phyloP scores from a whole-genome alignment of 1,140 invertebrate species.

The Chrysopa pallens region DNA sequence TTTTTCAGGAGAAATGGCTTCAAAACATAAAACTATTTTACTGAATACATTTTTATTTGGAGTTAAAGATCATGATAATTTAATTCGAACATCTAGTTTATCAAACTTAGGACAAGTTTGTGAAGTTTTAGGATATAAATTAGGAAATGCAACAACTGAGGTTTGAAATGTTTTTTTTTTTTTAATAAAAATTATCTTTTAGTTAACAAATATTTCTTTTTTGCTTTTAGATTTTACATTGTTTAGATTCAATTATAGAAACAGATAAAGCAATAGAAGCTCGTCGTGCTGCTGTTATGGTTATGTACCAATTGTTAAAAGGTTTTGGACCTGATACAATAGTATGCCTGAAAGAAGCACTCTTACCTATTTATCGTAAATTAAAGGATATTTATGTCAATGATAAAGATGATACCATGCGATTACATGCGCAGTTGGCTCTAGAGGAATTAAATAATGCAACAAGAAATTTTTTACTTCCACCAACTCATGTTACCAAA shows the following conservation, averaged over 20 bases:
- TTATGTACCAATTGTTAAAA: slow-evolving; percentile 48
- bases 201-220: slow-evolving; percentile 6
- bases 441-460: slow-evolving; percentile 57
- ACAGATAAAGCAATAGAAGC: slow-evolving; percentile 51
- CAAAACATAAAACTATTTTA: slow-evolving; percentile 46
- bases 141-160: slow-evolving; percentile 53
- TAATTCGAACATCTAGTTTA: slow-evolving; percentile 64
- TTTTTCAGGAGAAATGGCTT: slow-evolving; percentile 50
- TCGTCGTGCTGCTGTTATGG: slow-evolving; percentile 57
- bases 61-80: slow-evolving; percentile 44
- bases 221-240: slow-evolving; percentile 43
- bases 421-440: slow-evolving; percentile 53
- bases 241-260: slow-evolving; percentile 43
- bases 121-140: slow-evolving; percentile 48
- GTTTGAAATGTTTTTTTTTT: slow-evolving; percentile 20
- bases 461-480: slow-evolving; percentile 40
- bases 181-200: slow-evolving; percentile 4
- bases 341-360: slow-evolving; percentile 38
- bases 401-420: slow-evolving; percentile 46
- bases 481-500: slow-evolving; percentile 3
- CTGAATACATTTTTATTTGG: slow-evolving; percentile 54
- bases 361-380: slow-evolving; percentile 48
- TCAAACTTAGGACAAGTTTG: slow-evolving; percentile 77
- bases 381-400: slow-evolving; percentile 43
- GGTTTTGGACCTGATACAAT: slow-evolving; percentile 53